Evolutionary conservation across 2,797 vertebrate genomes (phyloP).

Genomic region (Poeciliopsis paucimaculata): DNA sequence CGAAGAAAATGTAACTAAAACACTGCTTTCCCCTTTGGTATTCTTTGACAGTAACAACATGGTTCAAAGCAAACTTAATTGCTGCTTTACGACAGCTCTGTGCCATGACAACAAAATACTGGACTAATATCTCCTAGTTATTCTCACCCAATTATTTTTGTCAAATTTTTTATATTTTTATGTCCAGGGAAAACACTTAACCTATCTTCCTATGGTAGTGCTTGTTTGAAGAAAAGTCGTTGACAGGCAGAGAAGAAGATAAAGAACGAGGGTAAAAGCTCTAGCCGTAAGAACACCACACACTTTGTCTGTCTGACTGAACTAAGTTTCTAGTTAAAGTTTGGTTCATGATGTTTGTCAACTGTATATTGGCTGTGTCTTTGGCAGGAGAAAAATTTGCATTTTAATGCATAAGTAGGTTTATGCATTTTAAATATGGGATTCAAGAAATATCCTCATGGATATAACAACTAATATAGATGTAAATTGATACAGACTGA

Average conservation of each 20-base stretch:
- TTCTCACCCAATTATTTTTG: not conserved
- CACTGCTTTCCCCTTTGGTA: not conserved
- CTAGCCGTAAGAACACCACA: not conserved
- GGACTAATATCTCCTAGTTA: slow-evolving; percentile 5
- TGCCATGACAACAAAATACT: not conserved
- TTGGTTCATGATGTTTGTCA: not conserved
- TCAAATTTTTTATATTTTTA: slow-evolving; percentile 5
- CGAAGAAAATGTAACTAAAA: not conserved
- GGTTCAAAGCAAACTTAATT: slow-evolving; percentile 2
- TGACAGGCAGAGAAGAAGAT: too few relatives aligned
- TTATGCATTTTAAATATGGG: not conserved
- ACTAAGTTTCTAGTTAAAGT: not conserved
- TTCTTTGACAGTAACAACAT: not conserved
- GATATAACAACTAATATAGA: not conserved
- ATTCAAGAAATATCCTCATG: not conserved
- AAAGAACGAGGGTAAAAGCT: not conserved
- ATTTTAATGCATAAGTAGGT: not conserved
- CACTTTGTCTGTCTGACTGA: not conserved
- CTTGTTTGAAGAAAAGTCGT: not conserved
- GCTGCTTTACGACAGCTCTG: slow-evolving; percentile 13
- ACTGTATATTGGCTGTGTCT: not conserved
- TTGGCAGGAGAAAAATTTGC: not conserved
- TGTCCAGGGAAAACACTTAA: not conserved
- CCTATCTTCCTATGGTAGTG: not conserved
- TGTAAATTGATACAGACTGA: not conserved